Conservation (phyloP, 2,888 invertebrate genomes). For the Andrena chrysosceles region DNA sequence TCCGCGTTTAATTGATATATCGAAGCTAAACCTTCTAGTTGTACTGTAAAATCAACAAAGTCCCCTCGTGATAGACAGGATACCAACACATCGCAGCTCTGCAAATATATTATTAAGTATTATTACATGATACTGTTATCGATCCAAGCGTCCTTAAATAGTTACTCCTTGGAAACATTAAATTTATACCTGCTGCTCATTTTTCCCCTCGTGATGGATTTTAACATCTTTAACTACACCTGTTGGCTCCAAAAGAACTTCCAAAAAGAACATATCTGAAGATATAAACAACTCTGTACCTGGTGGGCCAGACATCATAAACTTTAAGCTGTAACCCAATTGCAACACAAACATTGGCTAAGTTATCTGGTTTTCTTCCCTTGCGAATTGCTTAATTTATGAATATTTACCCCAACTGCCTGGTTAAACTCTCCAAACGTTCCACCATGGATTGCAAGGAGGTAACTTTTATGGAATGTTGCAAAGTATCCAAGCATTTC, state of each 20-base stretch:
- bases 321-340: conserved; percentile 89
- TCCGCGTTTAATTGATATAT: conserved; percentile 98
- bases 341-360: conserved; percentile 13
- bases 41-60: conserved; percentile 96
- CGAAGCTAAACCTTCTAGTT: conserved; percentile 95
- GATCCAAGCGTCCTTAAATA: not conserved
- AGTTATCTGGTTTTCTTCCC: not conserved
- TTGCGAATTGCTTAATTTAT: not conserved
- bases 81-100: conserved; percentile 96
- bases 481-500: conserved; percentile 95
- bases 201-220: conserved; percentile 96
- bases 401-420: conserved; percentile 91
- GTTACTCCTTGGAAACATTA: not conserved
- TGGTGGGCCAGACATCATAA: conserved; percentile 93
- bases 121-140: not conserved
- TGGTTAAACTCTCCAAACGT: conserved; percentile 94
- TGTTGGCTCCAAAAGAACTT: conserved; percentile 93
- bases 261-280: conserved; percentile 98
- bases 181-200: conserved; percentile 84
- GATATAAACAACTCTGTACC: conserved; percentile 95
- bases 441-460: conserved; percentile 96
- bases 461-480: conserved; percentile 97
- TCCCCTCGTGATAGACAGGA: conserved; percentile 93
- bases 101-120: conserved; percentile 85
- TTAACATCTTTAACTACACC: conserved; percentile 96